Conservation (phyloP, 2,888 invertebrate species). For the Leptinotarsa tumamoca region DNA sequence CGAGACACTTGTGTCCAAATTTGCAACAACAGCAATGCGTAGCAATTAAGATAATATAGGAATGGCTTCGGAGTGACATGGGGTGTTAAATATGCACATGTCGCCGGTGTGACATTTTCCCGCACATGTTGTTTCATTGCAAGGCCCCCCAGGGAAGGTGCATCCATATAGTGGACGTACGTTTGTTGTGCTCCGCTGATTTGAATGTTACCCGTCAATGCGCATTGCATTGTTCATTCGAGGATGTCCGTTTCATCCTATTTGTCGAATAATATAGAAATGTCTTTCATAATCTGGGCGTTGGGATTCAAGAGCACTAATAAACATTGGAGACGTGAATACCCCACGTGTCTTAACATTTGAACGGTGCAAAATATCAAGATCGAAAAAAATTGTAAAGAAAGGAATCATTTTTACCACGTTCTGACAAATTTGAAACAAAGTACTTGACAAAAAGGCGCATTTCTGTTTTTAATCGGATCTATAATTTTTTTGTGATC, state of each 20-base stretch:
- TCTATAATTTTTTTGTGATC: too few species aligned
- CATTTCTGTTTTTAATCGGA: too few species aligned
- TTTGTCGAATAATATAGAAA: slow-evolving; percentile 22
- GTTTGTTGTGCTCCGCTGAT: slow-evolving; percentile 52
- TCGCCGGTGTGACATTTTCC: slow-evolving; percentile 56
- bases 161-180: slow-evolving; percentile 48
- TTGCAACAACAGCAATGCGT: slow-evolving; percentile 43
- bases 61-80: slow-evolving; percentile 54
- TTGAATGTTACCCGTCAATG: slow-evolving; percentile 58
- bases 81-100: slow-evolving; percentile 57
- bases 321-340: too few species aligned
- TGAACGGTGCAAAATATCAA: too few species aligned
- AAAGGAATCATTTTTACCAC: too few species aligned
- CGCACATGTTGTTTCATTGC: slow-evolving; percentile 57
- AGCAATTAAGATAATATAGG: slow-evolving; percentile 57
- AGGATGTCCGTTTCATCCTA: slow-evolving; percentile 29
- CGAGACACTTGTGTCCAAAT: slow-evolving; percentile 34
- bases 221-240: slow-evolving; percentile 46
- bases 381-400: too few species aligned
- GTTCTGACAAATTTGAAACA: too few species aligned
- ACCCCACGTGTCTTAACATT: too few species aligned
- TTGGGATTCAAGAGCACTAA: too few species aligned
- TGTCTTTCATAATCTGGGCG: not conserved
- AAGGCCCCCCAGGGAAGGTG: slow-evolving; percentile 50
- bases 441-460: too few species aligned